Conservation (phyloP, 2,797 vertebrate genomes). For the Borostomias antarcticus region DNA sequence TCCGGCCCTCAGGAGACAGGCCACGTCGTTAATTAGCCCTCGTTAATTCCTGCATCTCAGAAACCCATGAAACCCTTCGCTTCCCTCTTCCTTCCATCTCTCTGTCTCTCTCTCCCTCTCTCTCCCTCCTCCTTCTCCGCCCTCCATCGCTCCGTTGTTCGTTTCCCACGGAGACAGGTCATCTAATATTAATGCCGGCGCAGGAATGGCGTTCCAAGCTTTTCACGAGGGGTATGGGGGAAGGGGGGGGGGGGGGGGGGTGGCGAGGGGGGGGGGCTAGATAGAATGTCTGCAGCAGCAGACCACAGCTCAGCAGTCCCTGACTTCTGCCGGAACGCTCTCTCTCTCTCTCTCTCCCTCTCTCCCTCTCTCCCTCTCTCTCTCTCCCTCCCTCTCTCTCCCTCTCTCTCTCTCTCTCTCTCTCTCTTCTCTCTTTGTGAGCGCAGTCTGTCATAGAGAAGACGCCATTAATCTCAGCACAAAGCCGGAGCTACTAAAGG, state of each 20-base stretch:
- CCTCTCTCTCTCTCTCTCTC: conserved; percentile 29
- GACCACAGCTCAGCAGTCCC: no score
- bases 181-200: conserved; percentile 15
- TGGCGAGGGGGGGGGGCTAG: no score
- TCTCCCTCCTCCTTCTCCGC: conserved; percentile 14
- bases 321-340: no score
- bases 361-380: conserved; percentile 28
- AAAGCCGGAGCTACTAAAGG: no score
- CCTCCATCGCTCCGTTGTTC: conserved; percentile 18
- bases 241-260: no score
- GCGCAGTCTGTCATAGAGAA: no score
- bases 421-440: no score
- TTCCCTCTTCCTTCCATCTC: conserved; percentile 22
- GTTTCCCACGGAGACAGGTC: conserved; percentile 7
- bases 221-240: conserved; percentile 15
- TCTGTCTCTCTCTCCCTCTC: background rate
- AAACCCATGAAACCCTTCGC: conserved; percentile 48
- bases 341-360: no score
- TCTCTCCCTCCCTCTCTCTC: conserved; percentile 12
- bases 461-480: no score
- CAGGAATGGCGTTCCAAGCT: conserved; percentile 26
- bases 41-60: conserved; percentile 62
- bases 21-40: conserved; percentile 65
- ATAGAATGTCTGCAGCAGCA: no score
- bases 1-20: conserved; percentile 40